Base-by-base conservation (phyloP, 2,113 vertebrate species). In the Anhinga anhinga region DNA sequence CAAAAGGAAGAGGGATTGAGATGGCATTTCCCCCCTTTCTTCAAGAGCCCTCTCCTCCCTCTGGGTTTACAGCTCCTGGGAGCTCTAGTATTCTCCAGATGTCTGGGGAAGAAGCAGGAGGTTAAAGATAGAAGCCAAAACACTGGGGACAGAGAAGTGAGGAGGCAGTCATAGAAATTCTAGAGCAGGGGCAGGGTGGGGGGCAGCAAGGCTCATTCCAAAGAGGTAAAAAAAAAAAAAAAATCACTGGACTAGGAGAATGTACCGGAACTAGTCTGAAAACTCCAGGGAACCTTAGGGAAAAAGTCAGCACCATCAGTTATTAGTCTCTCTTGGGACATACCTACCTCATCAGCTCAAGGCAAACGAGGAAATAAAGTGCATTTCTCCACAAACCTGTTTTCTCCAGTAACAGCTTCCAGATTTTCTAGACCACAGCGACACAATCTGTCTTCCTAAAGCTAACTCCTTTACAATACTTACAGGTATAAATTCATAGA, bases 351-450 rank as follows among this genome's bases (percentile, higher is more conserved):
- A 49, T 77, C 82, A 90, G 29, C 20, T 88, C 50, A 86, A 90
- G 74, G 92, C 45, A 92, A 90, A 82, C 1, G 0, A 13, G n/a
- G 36, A 93, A 92, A 92, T 93, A 77, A 91, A 88, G 8, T 70
- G 4, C 30, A 53, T 72, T 96, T 91, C 71, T 91, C 58, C 53
- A 70, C 34, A 96, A 91, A 69, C 15, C 21, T 79, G 11, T 67
- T 87, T 88, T 82, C 36, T 82, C 32, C 3, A 1, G 14, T 96
- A 95, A 96, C 72, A 55, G n/a, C 65, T 95, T 96, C 93, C 93
- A 96, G 90, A 97, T 91, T 91, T 93, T 82, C 74, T 76, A 59
- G 53, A 90, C 45, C 59, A 66, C 44, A 87, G 55, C 3, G 3
- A 66, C 17, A 77, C 42, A 62, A 80, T 91, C 40, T 82, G 14